phyloP scores from a whole-genome alignment of 2,797 vertebrate species.

The Rhyacichthys aspro region DNA sequence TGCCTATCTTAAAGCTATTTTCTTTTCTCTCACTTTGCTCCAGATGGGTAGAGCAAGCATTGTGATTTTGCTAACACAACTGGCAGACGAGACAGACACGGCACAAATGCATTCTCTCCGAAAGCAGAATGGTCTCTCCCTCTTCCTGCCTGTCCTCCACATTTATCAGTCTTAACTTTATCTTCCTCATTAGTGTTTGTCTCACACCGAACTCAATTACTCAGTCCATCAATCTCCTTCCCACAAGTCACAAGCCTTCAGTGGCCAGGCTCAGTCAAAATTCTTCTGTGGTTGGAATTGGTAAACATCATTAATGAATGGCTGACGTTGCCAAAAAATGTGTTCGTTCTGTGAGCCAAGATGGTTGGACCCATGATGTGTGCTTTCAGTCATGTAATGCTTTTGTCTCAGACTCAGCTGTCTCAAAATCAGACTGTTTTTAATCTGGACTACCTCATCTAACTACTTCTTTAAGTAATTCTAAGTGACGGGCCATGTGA shows the following conservation, averaged over 20 bases:
- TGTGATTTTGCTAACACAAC: slow-evolving; percentile 51
- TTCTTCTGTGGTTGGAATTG: slow-evolving; percentile 21
- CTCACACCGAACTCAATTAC: slow-evolving; percentile 60
- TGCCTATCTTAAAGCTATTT: slow-evolving; percentile 76
- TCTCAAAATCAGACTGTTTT: too few species aligned
- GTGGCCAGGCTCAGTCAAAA: slow-evolving; percentile 37
- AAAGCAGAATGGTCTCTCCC: slow-evolving; percentile 25
- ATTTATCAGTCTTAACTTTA: slow-evolving; percentile 63
- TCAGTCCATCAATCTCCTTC: slow-evolving; percentile 56
- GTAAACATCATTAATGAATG: slow-evolving; percentile 25
- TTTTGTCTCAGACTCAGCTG: background rate
- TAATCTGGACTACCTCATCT: too few species aligned
- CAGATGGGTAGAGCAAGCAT: slow-evolving; percentile 53
- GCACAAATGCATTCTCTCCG: slow-evolving; percentile 53
- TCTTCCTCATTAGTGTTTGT: slow-evolving; percentile 68
- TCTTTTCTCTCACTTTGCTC: slow-evolving; percentile 67
- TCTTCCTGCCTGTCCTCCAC: slow-evolving; percentile 32
- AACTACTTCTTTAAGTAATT: too few species aligned
- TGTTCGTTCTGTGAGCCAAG: slow-evolving; percentile 15
- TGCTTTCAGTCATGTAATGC: background rate
- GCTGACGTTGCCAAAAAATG: slow-evolving; percentile 14
- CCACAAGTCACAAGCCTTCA: slow-evolving; percentile 47
- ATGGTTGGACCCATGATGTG: background rate
- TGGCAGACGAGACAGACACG: slow-evolving; percentile 45
- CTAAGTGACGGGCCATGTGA: too few species aligned